Conservation (phyloP, 2,113 vertebrate species). For the Gallinago paraguaiae region DNA sequence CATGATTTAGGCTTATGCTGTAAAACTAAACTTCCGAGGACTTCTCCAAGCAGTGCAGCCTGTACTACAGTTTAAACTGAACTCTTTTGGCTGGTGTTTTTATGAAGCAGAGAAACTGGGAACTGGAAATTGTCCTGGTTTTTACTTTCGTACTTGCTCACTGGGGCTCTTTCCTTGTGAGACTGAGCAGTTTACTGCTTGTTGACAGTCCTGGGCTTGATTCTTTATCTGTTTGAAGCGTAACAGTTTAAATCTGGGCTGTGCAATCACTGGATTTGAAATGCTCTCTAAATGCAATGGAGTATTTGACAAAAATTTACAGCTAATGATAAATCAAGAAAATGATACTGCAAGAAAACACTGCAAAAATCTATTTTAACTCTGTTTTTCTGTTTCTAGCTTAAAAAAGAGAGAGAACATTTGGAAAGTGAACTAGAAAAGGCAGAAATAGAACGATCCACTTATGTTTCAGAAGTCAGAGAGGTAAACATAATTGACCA, state of each 20-base stretch:
- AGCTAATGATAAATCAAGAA: not conserved
- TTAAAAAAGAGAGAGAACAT: constrained; percentile 90
- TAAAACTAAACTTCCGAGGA: not conserved
- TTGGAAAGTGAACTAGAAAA: constrained; percentile 92
- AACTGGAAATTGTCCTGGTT: not conserved
- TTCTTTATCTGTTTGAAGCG: not conserved
- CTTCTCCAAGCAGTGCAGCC: not conserved
- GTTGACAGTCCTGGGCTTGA: not conserved
- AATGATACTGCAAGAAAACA: not conserved
- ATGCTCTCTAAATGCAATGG: not conserved
- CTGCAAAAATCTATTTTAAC: constrained; percentile 7
- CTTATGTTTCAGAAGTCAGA: constrained; percentile 93
- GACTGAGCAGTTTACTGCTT: not conserved
- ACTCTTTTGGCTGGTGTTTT: not conserved
- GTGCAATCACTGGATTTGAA: not conserved
- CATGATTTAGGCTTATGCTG: not conserved
- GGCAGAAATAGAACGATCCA: constrained; percentile 91
- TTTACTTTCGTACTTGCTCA: not conserved
- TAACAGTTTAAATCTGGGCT: not conserved
- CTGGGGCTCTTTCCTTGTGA: not conserved
- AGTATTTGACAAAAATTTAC: not conserved
- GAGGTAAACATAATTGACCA: constrained; percentile 81
- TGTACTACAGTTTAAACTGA: not conserved
- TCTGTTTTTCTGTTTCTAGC: constrained; percentile 73
- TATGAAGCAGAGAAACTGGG: not conserved